Evolutionary conservation across 2,797 vertebrate species (phyloP), one percentile per base, ranked within the genome.

Genomic region (Coregonus suidteri): DNA sequence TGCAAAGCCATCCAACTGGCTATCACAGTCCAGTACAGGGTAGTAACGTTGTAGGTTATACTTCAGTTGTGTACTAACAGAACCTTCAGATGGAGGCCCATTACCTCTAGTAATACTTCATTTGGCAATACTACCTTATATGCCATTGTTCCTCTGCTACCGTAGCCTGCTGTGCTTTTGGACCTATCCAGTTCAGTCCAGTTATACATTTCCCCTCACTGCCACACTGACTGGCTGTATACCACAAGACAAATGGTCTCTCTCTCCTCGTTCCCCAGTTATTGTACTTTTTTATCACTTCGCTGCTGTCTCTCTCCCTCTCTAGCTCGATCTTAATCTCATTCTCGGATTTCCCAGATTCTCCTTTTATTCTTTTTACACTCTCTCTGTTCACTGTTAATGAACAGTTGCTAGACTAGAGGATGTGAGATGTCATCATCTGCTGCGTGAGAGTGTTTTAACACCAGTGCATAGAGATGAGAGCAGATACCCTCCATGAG

Each of bases 381-480:
- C 64, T 18, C 7, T 71, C 65, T 81, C 37, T 79, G 67, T 13
- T 47, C 41, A 9, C 41, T 31, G 64, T 73, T 75, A 35, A 76
- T n/a, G 18, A 54, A 62, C 64, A 41, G 25, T 47, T 9, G 41
- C 9, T 13, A 4, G 74, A n/a, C n/a, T 64, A 77, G 59, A 31
- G 51, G 67, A 1, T 73, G 51, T 79, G 65, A 82, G 75, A 31
- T 70, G 15, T 73, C 56, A 41, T 78, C 68, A 41, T 76, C n/a
- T 75, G 6, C 35, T 76, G 75, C 62, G 77, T 71, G 78, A 77
- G 20, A 47, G 41, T 9, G 9, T 73, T 76, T 67, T 25, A 73
- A 14, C n/a, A n/a, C 56, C 66, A 62, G 20, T 56, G 54, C 75
- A 71, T 75, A 66, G 18, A 34, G 25, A 76, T 35, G 30, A 16